Evolutionary conservation across 1,140 invertebrate species (phyloP).

Genomic region (Pseudachorutes palmiensis): DNA sequence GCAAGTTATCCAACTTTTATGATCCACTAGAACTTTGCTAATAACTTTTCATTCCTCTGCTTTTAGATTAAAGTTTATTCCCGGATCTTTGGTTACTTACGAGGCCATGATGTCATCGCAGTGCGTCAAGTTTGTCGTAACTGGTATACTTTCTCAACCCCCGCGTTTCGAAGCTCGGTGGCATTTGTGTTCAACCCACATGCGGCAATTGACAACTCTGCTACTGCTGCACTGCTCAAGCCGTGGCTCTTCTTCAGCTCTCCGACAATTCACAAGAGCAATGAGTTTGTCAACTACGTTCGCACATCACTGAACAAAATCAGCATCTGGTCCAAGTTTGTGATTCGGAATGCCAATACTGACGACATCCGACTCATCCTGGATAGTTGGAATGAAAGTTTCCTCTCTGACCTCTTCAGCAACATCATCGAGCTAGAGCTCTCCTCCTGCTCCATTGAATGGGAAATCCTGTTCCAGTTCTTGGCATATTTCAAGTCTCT

Average conservation of each 20-base stretch:
- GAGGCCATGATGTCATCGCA: not conserved
- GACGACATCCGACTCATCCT: not conserved
- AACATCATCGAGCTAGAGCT: slow-evolving; percentile 1
- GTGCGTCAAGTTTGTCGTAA: not conserved
- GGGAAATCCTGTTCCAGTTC: slow-evolving; percentile 14
- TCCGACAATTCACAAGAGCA: not conserved
- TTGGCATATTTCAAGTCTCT: slow-evolving; percentile 9
- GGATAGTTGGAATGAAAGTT: not conserved
- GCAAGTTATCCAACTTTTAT: not conserved
- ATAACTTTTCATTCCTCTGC: not conserved
- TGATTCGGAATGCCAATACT: not conserved
- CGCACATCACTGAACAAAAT: not conserved
- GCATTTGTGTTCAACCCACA: slow-evolving; percentile 3
- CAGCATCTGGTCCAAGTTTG: not conserved
- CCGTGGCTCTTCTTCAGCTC: not conserved
- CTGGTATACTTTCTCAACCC: not conserved
- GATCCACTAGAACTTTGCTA: not conserved
- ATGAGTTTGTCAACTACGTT: not conserved
- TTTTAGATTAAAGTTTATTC: not conserved
- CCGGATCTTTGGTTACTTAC: not conserved
- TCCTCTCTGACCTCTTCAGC: not conserved
- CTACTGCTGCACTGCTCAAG: not conserved
- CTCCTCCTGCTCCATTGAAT: not conserved
- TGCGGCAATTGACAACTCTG: not conserved
- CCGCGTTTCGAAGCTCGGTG: not conserved